Evolutionary conservation across 2,888 invertebrate genomes (phyloP).

Genomic region (Caenorhabditis doughertyi): DNA sequence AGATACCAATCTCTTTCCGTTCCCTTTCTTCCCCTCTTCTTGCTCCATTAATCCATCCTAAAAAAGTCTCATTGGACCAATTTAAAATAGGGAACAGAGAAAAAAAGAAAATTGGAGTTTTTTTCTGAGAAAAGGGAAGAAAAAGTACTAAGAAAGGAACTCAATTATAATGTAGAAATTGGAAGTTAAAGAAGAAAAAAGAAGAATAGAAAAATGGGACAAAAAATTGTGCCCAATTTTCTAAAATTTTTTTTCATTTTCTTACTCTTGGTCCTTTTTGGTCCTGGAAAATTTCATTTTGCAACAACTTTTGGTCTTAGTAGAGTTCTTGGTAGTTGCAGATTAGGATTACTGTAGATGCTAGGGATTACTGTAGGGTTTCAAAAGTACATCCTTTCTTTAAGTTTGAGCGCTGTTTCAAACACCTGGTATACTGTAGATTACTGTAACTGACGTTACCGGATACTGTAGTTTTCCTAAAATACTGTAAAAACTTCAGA

Average conservation of each 20-base stretch:
- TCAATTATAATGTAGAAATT: neutral
- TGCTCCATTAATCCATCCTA: neutral
- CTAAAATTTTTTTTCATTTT: no score
- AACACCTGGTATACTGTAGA: no score
- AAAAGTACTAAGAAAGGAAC: neutral
- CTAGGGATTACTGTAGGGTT: no score
- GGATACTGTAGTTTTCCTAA: no score
- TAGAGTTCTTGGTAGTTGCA: neutral
- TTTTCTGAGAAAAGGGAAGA: neutral
- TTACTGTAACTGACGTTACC: no score
- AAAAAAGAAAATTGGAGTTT: neutral
- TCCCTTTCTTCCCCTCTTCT: neutral
- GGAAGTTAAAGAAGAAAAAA: neutral
- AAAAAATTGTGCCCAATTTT: no score
- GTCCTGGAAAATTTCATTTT: neutral
- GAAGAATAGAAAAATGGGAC: no score
- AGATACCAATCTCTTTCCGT: conserved; percentile 14
- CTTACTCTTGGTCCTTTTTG: no score
- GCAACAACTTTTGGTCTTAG: neutral
- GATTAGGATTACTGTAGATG: neutral
- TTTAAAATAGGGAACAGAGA: neutral
- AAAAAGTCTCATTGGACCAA: conserved; percentile 1
- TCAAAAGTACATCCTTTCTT: neutral
- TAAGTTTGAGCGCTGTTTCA: neutral
- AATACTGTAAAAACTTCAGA: no score